Base-by-base conservation (phyloP, 2,888 invertebrate genomes). In the Amphipyra berbera region DNA sequence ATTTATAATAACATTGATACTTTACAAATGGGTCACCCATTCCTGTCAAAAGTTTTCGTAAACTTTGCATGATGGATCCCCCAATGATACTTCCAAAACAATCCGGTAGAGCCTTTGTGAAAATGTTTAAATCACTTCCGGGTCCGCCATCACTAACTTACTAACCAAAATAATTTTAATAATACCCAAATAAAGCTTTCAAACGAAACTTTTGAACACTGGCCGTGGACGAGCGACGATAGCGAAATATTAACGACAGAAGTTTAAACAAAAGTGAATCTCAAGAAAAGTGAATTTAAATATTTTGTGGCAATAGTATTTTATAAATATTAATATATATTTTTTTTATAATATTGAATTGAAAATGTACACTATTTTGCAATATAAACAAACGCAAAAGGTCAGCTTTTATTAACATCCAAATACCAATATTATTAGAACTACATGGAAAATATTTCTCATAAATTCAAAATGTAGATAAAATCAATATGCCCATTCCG, bases 321-420 rank as follows among this genome's bases (percentile, higher is more conserved):
- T n/a, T n/a, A 55, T 53, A n/a, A 30, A 45, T 7, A 40, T n/a
- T 40, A 4, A 40, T 44, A 46, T 44, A 30, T 7, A 30, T 30
- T 6, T 30, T 30, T 4, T 30, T 6, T 30, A 5, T 60, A 21
- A 33, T 38, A 55, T 58, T 52, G 2, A 55, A 50, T 52, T 65
- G 38, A 40, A 53, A 56, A 55, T 30, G 14, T 61, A 44, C 13
- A 44, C 14, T 47, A 6, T 50, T 69, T 50, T 55, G 50, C 15
- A 69, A 67, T 49, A 21, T 46, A 46, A 46, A 69, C 6, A 50
- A 37, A 41, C 37, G 53, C 53, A 55, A 55, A 41, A 38, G 63
- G 49, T 69, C 15, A 54, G 15, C 12, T 27, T 42, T 60, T 33
- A 52, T 61, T 46, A 41, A 30, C 14, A 38, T 33, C 21, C 27